Evolutionary conservation across 2,113 vertebrate genomes (phyloP), one percentile per base, ranked within the genome.

Genomic region (Arenaria interpres): DNA sequence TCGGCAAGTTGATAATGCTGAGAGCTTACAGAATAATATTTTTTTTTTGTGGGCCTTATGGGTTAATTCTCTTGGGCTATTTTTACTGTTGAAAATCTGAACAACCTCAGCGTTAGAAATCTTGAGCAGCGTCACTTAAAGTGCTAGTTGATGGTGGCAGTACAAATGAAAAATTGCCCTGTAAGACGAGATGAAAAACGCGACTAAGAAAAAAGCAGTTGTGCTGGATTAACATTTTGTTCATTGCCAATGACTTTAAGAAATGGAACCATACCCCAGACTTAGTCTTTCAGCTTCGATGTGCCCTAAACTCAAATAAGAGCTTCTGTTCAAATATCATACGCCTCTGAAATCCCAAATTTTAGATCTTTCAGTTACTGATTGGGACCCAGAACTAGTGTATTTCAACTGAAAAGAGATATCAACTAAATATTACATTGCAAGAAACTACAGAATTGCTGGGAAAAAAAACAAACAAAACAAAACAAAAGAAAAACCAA

Each of bases 21-120:
- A 63, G 79, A 90, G 76, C 50, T 74, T 73, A 12, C 82, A 56
- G 46, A 75, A 28, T 85, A 57, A 27, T 37, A 57, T 16, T 21
- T 45, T 25, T n/a, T 81, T 93, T 85, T 66, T 7, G 41, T 64
- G 35, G 43, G 14, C n/a, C 35, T 89, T 9, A n/a, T n/a, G 37
- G 53, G 20, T 87, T 81, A 33, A 84, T 91, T 96, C 74, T 89
- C 67, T 28, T 71, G 54, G 48, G 41, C 89, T 73, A 41, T 92
- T 96, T 94, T 90, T 94, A 73, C 50, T 79, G 60, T 60, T 94
- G 83, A 91, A 85, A 96, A 94, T 53, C 39, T 53, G 53, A 67
- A 62, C 59, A 43, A 37, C 28, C 62, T 87, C 80, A 57, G 41
- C 8, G 5, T 78, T 54, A 79, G 67, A 53, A 85, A 78, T 93